Evolutionary conservation across 2,888 invertebrate genomes (phyloP).

Genomic region (Meghimatium bilineatum): DNA sequence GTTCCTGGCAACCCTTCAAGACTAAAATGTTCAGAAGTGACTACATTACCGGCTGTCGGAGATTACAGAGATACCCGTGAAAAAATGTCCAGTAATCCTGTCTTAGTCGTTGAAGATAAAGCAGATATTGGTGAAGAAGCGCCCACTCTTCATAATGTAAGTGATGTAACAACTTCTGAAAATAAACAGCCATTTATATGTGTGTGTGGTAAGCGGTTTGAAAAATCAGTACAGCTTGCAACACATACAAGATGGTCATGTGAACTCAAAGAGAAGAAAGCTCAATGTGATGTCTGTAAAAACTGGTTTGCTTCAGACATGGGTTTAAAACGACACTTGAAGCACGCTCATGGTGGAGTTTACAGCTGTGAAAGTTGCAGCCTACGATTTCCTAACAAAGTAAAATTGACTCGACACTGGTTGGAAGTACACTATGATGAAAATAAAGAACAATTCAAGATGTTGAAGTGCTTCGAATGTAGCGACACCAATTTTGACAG

Average conservation of each 20-base stretch:
- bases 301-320: conserved; percentile 42
- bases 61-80: background rate
- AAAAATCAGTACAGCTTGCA: conserved; percentile 41
- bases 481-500: conserved; percentile 35
- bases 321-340: conserved; percentile 45
- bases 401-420: conserved; percentile 44
- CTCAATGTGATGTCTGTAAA: conserved; percentile 43
- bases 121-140: background rate
- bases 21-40: background rate
- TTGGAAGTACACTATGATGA: conserved; percentile 45
- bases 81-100: background rate
- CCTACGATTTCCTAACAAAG: conserved; percentile 36
- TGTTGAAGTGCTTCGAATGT: conserved; percentile 44
- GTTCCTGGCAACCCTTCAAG: background rate
- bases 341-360: conserved; percentile 39
- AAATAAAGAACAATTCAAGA: background rate
- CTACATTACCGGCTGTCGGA: background rate
- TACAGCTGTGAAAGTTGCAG: conserved; percentile 35
- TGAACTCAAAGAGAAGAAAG: conserved; percentile 33
- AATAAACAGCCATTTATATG: conserved; percentile 18
- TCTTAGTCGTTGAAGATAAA: too few species aligned
- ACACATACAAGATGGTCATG: conserved; percentile 46
- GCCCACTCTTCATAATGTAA: background rate
- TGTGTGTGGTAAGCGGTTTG: conserved; percentile 40
- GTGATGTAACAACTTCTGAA: background rate